A percentile compares a stretch with the other conserved stretches of the same genome.
Evolutionary conservation across 2,113 vertebrate genomes (phyloP).

Genomic region (Oryctolagus cuniculus): mOryCun1.1 NC_091434.1:163217501-163218000

Average conservation of each 20-base stretch:
- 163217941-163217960: not conserved
- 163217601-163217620: not conserved
- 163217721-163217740: constrained; percentile 1
- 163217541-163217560: not conserved
- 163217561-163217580: no score
- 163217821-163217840: no score
- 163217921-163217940: not conserved
- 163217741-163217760: not conserved
- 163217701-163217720: not conserved
- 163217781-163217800: not conserved
- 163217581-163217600: accelerated
- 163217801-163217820: not conserved
- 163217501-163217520: not conserved
- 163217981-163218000: constrained; percentile 30
- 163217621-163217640: not conserved
- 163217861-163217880: not conserved
- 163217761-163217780: not conserved
- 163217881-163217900: not conserved
- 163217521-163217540: not conserved
- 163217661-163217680: not conserved
- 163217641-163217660: not conserved
- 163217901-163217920: not conserved
- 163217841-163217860: not conserved
- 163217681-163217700: not conserved
- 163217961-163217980: not conserved